Conservation (phyloP, 1,140 invertebrate genomes). For the Trissolcus basalis region DNA sequence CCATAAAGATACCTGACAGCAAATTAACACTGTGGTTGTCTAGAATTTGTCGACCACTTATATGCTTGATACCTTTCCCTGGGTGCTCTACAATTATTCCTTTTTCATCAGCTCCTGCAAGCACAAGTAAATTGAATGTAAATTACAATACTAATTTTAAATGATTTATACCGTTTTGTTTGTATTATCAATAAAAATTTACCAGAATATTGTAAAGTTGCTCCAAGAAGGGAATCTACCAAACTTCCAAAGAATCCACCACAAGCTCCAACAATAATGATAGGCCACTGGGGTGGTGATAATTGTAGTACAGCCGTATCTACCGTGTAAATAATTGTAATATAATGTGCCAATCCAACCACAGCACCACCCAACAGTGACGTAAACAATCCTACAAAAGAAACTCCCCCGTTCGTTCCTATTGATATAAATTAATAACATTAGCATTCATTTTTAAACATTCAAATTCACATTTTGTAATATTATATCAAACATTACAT, state of each 20-base stretch:
- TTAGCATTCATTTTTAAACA: too few species aligned
- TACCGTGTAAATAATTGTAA: constrained; percentile 81
- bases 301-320: constrained; percentile 78
- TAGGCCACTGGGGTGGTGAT: constrained; percentile 88
- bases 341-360: constrained; percentile 85
- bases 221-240: constrained; percentile 90
- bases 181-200: constrained; percentile 38
- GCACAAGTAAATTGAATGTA: constrained; percentile 67
- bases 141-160: too few species aligned
- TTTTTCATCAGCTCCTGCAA: constrained; percentile 81
- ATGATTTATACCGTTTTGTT: not conserved
- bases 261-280: constrained; percentile 83
- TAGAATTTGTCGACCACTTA: constrained; percentile 86
- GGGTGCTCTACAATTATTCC: constrained; percentile 85
- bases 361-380: constrained; percentile 85
- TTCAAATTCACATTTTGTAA: too few species aligned
- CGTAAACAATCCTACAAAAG: constrained; percentile 82
- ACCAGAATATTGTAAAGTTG: constrained; percentile 91
- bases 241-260: constrained; percentile 88
- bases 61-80: constrained; percentile 83
- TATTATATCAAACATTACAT: too few species aligned
- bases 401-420: constrained; percentile 91
- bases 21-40: constrained; percentile 95
- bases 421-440: constrained; percentile 32
- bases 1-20: constrained; percentile 86